A percentile compares a stretch with the other conserved stretches of the same genome.
phyloP scores from a whole-genome alignment of 2,888 invertebrate species.

The Empis stercorea region DNA sequence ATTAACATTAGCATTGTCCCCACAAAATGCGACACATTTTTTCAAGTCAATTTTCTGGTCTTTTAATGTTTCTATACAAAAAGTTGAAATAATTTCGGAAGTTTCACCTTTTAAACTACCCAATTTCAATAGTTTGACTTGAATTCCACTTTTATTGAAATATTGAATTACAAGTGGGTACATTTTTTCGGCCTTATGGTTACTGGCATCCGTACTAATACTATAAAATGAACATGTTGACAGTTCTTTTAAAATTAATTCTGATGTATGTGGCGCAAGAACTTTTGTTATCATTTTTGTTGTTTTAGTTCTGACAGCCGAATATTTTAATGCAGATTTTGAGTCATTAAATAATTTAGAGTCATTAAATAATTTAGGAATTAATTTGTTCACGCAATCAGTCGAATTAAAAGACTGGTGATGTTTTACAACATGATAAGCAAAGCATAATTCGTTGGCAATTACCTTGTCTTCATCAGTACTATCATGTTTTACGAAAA shows the following conservation, averaged over 20 bases:
- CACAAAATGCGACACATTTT: slow-evolving; percentile 6
- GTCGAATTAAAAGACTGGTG: slow-evolving; percentile 1
- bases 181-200: slow-evolving; percentile 1
- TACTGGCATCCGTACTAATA: slow-evolving; percentile 2
- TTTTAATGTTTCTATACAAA: background rate
- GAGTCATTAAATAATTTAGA: slow-evolving; percentile 1
- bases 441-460: background rate
- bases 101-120: background rate
- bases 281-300: background rate
- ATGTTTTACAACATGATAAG: background rate
- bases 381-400: slow-evolving; percentile 2
- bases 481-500: slow-evolving; percentile 4
- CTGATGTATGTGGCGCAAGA: background rate
- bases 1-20: too few species aligned
- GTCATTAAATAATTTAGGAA: slow-evolving; percentile 1
- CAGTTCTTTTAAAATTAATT: background rate
- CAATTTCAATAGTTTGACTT: slow-evolving; percentile 3
- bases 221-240: slow-evolving; percentile 1
- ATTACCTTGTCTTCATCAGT: slow-evolving; percentile 1
- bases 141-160: slow-evolving; percentile 1
- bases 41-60: slow-evolving; percentile 1
- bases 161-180: background rate
- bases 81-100: background rate
- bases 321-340: slow-evolving; percentile 1
- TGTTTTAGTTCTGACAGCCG: background rate